Evolutionary conservation across 92 coral and sea anemone species (phyloP).

Genomic region (Heteractis magnifica): DNA sequence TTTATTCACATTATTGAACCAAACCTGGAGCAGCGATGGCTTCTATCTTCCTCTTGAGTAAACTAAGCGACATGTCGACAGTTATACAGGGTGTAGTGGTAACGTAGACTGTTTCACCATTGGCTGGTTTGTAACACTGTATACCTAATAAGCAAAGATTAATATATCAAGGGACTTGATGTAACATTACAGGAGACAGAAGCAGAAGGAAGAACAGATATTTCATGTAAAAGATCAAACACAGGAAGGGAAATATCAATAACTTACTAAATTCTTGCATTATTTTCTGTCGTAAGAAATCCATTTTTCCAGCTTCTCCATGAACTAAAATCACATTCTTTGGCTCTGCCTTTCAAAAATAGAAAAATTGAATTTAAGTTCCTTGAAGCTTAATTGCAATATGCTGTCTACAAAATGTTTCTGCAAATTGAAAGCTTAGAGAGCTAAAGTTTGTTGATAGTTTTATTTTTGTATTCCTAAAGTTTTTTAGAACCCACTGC

Average conservation of each 20-base stretch:
- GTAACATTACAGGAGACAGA: too few species aligned
- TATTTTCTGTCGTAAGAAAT: slow-evolving; percentile 83
- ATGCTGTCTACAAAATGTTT: too few species aligned
- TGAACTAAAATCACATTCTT: slow-evolving; percentile 93
- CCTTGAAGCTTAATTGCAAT: too few species aligned
- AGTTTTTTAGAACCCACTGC: too few species aligned
- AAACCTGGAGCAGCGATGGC: slow-evolving; percentile 63
- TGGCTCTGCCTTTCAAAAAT: slow-evolving; percentile 76
- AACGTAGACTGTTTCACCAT: slow-evolving; percentile 85
- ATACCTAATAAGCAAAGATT: slow-evolving; percentile 41
- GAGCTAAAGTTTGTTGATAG: too few species aligned
- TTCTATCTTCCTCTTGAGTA: slow-evolving; percentile 79
- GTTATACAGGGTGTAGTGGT: slow-evolving; percentile 75
- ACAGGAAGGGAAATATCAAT: not conserved
- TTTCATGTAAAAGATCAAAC: not conserved
- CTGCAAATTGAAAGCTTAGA: too few species aligned
- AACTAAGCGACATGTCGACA: slow-evolving; percentile 83
- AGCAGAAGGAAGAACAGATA: too few species aligned
- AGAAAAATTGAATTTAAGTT: not conserved
- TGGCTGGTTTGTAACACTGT: slow-evolving; percentile 91
- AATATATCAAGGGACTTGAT: too few species aligned
- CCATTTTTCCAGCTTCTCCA: slow-evolving; percentile 96
- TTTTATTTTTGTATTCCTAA: too few species aligned
- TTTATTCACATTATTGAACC: not conserved
- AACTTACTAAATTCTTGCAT: slow-evolving; percentile 87